These are phyloP conservation scores for Catharus ustulatus DNA, from an alignment of 2,797 vertebrate genomes.

Conservation along the genomic window DNA sequence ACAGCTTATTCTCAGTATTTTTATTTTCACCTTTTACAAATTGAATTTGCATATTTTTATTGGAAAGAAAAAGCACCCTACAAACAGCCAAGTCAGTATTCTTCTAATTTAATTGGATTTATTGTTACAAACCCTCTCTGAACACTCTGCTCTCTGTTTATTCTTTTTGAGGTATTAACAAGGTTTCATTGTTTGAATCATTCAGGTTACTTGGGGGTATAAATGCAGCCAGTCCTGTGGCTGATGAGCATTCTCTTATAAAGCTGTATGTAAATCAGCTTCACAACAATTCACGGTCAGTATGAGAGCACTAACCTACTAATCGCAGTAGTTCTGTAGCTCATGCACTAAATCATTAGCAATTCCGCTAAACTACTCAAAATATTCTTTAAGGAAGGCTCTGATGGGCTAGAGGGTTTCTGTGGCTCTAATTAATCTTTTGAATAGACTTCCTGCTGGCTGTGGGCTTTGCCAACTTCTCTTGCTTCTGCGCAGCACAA, in stretches of 20 bases:
- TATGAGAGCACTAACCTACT: constrained; percentile 72
- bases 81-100: neutral
- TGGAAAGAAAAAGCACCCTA: neutral
- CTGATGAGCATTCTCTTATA: constrained; percentile 81
- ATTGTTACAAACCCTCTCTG: constrained; percentile 27
- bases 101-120: constrained; percentile 35
- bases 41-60: neutral
- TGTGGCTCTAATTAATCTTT: constrained; percentile 48
- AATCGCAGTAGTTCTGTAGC: constrained; percentile 58
- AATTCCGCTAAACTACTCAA: constrained; percentile 46
- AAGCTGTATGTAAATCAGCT: constrained; percentile 81
- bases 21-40: neutral
- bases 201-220: constrained; percentile 78
- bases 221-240: constrained; percentile 73
- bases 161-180: constrained; percentile 65
- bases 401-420: constrained; percentile 10
- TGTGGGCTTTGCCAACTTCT: constrained; percentile 32
- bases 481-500: constrained; percentile 32
- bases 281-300: constrained; percentile 76
- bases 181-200: constrained; percentile 75
- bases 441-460: constrained; percentile 44
- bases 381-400: constrained; percentile 9
- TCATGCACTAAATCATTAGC: constrained; percentile 52
- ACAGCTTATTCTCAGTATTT: neutral
- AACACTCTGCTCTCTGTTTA: constrained; percentile 42